Conservation (phyloP, 2,888 invertebrate species). For the Hypsopygia costalis region DNA sequence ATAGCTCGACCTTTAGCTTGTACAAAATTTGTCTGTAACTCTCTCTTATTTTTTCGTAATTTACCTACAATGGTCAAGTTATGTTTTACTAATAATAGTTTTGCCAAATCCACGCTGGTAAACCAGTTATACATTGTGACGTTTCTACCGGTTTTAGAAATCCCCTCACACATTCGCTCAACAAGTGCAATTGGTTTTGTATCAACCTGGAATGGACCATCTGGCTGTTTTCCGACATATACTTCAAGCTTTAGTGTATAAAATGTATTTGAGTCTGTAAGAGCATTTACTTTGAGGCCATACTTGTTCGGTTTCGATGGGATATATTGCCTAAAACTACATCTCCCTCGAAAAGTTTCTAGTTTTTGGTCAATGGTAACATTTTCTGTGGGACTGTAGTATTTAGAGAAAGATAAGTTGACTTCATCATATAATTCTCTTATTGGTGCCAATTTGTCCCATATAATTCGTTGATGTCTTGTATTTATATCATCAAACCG, state of each 20-base stretch:
- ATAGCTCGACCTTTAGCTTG: no score
- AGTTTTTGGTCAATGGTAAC: constrained; percentile 29
- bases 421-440: no score
- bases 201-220: constrained; percentile 12
- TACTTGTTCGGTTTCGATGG: constrained; percentile 34
- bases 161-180: constrained; percentile 12
- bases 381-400: constrained; percentile 5
- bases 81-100: no score
- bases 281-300: constrained; percentile 14
- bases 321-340: constrained; percentile 26
- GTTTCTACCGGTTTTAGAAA: constrained; percentile 9
- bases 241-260: constrained; percentile 17
- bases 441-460: no score
- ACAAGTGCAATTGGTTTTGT: constrained; percentile 16
- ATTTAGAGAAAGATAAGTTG: no score
- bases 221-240: constrained; percentile 18
- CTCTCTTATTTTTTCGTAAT: no score
- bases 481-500: no score
- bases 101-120: neutral
- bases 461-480: no score
- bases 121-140: constrained; percentile 13
- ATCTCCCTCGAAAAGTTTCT: constrained; percentile 27
- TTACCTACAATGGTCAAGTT: no score
- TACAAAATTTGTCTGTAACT: no score
- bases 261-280: constrained; percentile 1